Conservation (phyloP, 2,113 vertebrate species). For the Eulemur rufifrons region DNA sequence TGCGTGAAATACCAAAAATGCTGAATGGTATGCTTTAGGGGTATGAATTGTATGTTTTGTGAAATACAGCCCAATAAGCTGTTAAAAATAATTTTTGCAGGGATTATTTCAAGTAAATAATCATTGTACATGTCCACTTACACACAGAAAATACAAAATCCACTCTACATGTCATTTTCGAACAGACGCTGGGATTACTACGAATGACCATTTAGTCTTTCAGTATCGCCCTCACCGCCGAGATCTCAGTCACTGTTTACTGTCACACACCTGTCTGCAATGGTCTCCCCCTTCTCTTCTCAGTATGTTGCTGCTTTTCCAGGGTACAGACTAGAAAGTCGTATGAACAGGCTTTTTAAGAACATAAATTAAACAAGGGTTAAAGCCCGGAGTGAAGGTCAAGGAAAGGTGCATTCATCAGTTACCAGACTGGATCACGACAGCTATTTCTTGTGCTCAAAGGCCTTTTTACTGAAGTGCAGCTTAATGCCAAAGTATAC, state of each 20-base stretch:
- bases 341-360: not conserved
- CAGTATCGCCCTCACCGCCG: too few species aligned
- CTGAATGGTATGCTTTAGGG: not conserved
- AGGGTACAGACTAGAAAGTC: not conserved
- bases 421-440: rapidly evolving
- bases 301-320: not conserved
- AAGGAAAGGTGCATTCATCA: rapidly evolving
- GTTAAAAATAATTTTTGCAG: not conserved
- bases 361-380: not conserved
- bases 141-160: not conserved
- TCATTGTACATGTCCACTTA: not conserved
- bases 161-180: not conserved
- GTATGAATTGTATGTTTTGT: not conserved
- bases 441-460: not conserved
- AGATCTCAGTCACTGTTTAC: not conserved
- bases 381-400: not conserved
- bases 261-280: not conserved
- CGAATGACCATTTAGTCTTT: rapidly evolving
- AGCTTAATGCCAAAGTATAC: not conserved
- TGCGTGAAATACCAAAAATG: not conserved
- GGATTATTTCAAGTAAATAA: not conserved
- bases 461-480: not conserved
- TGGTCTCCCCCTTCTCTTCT: too few species aligned
- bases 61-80: not conserved
- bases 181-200: rapidly evolving